Evolutionary conservation across 92 coral and sea anemone species (phyloP).

Genomic region (Heteractis magnifica): DNA sequence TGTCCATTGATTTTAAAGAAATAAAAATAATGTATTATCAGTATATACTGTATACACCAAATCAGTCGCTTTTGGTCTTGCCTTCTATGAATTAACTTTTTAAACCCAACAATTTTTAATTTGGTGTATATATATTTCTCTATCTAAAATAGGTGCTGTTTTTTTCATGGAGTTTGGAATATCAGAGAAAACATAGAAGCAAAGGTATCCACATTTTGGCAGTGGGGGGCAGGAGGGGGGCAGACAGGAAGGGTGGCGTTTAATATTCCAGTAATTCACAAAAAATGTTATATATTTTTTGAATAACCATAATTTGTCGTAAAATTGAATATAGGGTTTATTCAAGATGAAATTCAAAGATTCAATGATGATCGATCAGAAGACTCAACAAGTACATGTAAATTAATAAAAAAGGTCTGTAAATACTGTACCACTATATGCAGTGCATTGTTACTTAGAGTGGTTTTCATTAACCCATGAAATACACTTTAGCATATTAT

Average conservation of each 20-base stretch:
- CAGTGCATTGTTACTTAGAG: too few species aligned
- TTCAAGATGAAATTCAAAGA: constrained; percentile 22
- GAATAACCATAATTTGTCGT: background rate
- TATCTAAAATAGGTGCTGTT: constrained; percentile 8
- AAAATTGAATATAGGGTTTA: constrained; percentile 10
- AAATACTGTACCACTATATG: background rate
- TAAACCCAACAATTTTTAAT: background rate
- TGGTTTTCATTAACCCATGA: too few species aligned
- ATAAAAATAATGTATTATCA: too few species aligned
- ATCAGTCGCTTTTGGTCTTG: too few species aligned
- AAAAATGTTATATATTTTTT: background rate
- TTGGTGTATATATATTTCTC: background rate
- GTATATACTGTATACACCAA: too few species aligned
- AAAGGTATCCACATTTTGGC: background rate
- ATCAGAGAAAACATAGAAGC: constrained; percentile 41
- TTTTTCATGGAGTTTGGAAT: constrained; percentile 16
- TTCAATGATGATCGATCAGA: constrained; percentile 15
- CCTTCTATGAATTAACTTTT: too few species aligned
- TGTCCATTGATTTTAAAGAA: too few species aligned
- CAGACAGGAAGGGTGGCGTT: background rate
- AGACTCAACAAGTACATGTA: background rate
- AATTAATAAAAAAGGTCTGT: background rate
- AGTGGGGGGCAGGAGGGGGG: too few species aligned
- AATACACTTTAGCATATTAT: too few species aligned
- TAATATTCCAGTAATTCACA: background rate